These are phyloP conservation scores for Percopsis transmontana DNA, from an alignment of 2,113 vertebrate species.

Conservation along the genomic window DNA sequence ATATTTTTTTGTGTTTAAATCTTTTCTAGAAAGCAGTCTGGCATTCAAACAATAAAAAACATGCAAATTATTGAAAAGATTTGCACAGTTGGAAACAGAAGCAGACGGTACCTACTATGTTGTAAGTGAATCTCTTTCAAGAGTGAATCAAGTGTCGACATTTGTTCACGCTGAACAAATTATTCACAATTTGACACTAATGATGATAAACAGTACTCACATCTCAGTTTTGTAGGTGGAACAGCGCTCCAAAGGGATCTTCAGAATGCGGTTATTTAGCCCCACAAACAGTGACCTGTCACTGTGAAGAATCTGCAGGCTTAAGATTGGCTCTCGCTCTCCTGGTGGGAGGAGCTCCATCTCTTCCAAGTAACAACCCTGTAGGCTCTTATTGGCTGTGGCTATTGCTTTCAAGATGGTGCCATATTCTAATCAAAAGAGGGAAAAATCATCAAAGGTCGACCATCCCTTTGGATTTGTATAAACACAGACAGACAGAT, in stretches of 20 bases:
- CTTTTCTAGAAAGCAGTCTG: too few species aligned
- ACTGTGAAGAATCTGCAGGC: conserved; percentile 93
- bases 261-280: conserved; percentile 86
- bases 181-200: neutral
- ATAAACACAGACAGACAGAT: too few species aligned
- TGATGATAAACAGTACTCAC: conserved; percentile 60
- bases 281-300: conserved; percentile 93
- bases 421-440: conserved; percentile 84
- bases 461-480: too few species aligned
- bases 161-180: neutral
- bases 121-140: too few species aligned
- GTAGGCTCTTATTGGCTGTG: conserved; percentile 88
- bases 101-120: too few species aligned
- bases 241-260: conserved; percentile 94
- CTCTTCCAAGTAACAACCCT: conserved; percentile 96
- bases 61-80: too few species aligned
- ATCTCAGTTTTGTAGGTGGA: conserved; percentile 85
- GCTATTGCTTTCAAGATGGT: conserved; percentile 96
- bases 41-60: too few species aligned
- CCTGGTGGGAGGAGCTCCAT: conserved; percentile 89
- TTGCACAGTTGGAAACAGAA: conserved; percentile 18
- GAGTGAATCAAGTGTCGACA: neutral
- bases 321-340: conserved; percentile 87
- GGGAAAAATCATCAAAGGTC: neutral
- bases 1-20: too few species aligned